These are phyloP conservation scores for Eucidaris tribuloides DNA, from an alignment of 35 echinoderm and acorn worm genomes.

Conservation along the genomic window DNA sequence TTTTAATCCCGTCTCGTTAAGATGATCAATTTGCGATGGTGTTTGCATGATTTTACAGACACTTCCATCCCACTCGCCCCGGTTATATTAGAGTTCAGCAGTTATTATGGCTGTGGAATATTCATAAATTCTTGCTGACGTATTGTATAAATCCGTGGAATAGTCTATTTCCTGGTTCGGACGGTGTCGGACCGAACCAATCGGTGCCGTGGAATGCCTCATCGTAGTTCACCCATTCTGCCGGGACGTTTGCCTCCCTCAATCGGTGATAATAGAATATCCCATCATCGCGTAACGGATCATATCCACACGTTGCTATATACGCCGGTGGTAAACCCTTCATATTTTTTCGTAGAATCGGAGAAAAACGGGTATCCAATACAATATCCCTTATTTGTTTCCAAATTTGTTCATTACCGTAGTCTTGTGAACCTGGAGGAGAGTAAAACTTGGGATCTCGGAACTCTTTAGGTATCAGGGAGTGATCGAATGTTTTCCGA, in stretches of 20 bases:
- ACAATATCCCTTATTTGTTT: constrained; percentile 14
- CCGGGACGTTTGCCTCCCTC: constrained; percentile 43
- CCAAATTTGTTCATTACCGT: constrained; percentile 10
- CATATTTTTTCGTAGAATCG: constrained; percentile 45
- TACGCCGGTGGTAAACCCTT: constrained; percentile 65
- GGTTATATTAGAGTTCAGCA: no score
- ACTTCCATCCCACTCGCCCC: no score
- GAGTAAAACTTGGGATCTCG: not conserved
- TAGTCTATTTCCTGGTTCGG: not conserved
- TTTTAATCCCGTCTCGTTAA: no score
- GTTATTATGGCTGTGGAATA: no score
- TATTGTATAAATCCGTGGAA: not conserved
- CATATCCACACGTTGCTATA: constrained; percentile 66
- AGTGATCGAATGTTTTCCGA: not conserved
- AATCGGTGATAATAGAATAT: constrained; percentile 64
- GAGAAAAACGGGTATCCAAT: constrained; percentile 40
- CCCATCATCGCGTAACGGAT: constrained; percentile 76
- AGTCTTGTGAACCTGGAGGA: not conserved
- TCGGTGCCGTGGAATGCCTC: constrained; percentile 64
- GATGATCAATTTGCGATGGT: no score
- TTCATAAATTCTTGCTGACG: not conserved
- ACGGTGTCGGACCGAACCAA: not conserved
- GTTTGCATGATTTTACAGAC: no score
- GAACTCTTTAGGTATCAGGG: not conserved
- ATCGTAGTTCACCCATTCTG: constrained; percentile 67